These are phyloP conservation scores for Caenorhabditis panamensis DNA, from an alignment of 2,888 invertebrate species.

Conservation along the genomic window DNA sequence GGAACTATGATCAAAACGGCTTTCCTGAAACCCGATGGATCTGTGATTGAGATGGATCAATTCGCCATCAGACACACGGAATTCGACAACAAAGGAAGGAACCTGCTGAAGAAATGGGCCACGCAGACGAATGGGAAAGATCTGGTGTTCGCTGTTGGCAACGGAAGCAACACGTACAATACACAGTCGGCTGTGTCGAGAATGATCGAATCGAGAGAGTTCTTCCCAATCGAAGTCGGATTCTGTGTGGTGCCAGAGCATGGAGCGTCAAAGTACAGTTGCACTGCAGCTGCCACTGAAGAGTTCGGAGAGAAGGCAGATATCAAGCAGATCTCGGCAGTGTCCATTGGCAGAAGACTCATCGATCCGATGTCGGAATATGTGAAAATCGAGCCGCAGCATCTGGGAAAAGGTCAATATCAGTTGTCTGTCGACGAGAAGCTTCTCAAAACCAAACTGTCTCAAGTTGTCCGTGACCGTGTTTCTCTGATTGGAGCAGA, in stretches of 20 bases:
- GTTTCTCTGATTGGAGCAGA: conserved; percentile 96
- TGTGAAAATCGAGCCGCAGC: conserved; percentile 93
- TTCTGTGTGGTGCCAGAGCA: conserved; percentile 89
- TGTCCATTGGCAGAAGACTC: conserved; percentile 89
- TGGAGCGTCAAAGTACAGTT: conserved; percentile 94
- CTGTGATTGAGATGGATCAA: conserved; percentile 86
- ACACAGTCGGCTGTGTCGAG: conserved; percentile 43
- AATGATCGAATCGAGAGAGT: conserved; percentile 25
- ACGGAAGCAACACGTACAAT: conserved; percentile 51
- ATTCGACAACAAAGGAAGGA: conserved; percentile 68
- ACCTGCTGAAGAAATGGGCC: conserved; percentile 84
- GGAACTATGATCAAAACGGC: conserved; percentile 88
- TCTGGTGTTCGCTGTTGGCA: conserved; percentile 87
- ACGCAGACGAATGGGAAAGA: conserved; percentile 85
- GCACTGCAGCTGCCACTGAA: conserved; percentile 90
- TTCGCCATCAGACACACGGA: conserved; percentile 85
- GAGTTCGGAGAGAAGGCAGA: conserved; percentile 37
- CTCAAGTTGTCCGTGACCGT: conserved; percentile 90
- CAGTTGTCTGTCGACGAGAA: conserved; percentile 91
- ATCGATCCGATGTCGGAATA: conserved; percentile 93
- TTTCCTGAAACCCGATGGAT: conserved; percentile 84
- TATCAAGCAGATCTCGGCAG: conserved; percentile 72
- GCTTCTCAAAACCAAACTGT: conserved; percentile 86
- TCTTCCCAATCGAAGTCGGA: conserved; percentile 20
- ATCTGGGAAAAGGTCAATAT: conserved; percentile 95